Percentiles rank a stretch among this genome's conserved stretches.
Conservation (phyloP, 37 sponge, comb jelly and placozoan species). For the Hexactinellida sp. region DNA sequence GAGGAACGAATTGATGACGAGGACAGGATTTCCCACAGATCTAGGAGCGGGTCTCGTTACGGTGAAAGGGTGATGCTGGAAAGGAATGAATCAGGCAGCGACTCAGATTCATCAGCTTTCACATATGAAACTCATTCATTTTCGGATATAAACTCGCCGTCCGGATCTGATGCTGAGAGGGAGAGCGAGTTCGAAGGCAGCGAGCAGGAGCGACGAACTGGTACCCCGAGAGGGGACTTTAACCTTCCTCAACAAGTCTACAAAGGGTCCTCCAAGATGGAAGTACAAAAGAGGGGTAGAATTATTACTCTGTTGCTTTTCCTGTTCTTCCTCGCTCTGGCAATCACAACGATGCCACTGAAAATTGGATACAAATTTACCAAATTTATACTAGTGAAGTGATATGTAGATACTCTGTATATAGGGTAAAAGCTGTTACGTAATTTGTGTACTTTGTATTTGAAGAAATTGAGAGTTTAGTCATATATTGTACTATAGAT, state of each 20-base stretch:
- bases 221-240: background rate
- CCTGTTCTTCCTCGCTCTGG: background rate
- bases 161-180: background rate
- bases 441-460: no score
- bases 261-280: background rate
- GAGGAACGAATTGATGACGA: background rate
- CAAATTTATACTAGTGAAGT: conserved; percentile 9
- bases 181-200: background rate
- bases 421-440: background rate
- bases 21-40: background rate
- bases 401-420: background rate
- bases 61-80: background rate
- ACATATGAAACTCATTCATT: background rate
- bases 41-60: background rate
- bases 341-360: background rate
- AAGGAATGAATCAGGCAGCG: background rate
- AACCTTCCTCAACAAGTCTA: background rate
- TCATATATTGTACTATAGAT: no score
- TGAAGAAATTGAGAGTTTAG: no score
- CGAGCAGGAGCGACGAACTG: background rate
- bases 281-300: background rate
- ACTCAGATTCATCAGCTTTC: background rate
- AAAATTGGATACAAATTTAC: background rate
- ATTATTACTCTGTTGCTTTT: background rate
- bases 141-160: background rate